A percentile compares a stretch with the other conserved stretches of the same genome.
These are phyloP conservation scores for Siniperca undulata DNA, from an alignment of 2,797 vertebrate genomes.

Conservation along the genomic window DNA sequence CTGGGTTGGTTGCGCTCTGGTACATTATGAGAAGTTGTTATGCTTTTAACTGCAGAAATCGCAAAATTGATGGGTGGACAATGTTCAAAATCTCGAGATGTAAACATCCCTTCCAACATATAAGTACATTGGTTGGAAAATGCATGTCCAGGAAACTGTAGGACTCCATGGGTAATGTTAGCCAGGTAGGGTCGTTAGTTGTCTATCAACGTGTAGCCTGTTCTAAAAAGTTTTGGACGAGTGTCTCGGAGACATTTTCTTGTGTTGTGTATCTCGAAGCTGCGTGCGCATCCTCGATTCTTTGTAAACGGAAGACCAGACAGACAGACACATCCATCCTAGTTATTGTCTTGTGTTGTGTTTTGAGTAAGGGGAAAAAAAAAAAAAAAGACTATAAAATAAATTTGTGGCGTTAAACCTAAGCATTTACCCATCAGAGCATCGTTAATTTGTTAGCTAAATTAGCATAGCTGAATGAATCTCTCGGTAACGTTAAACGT, in stretches of 20 bases:
- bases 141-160: not conserved
- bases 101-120: no score
- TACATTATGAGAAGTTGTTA: not conserved
- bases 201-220: not conserved
- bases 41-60: not conserved
- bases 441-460: not conserved
- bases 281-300: slow-evolving; percentile 33
- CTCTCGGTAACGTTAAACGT: not conserved
- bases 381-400: not conserved
- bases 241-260: not conserved
- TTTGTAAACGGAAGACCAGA: slow-evolving; percentile 19
- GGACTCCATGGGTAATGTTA: not conserved
- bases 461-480: not conserved
- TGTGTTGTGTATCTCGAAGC: not conserved
- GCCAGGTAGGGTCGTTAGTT: not conserved
- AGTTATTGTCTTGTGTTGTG: not conserved
- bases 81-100: not conserved
- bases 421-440: not conserved
- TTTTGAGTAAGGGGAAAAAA: no score
- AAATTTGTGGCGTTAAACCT: not conserved
- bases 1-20: no score
- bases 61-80: not conserved
- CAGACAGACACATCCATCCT: not conserved
- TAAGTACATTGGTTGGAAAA: no score
- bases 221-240: not conserved